Evolutionary conservation across 2,888 invertebrate genomes (phyloP).

Genomic region (Sympetrum striolatum): DNA sequence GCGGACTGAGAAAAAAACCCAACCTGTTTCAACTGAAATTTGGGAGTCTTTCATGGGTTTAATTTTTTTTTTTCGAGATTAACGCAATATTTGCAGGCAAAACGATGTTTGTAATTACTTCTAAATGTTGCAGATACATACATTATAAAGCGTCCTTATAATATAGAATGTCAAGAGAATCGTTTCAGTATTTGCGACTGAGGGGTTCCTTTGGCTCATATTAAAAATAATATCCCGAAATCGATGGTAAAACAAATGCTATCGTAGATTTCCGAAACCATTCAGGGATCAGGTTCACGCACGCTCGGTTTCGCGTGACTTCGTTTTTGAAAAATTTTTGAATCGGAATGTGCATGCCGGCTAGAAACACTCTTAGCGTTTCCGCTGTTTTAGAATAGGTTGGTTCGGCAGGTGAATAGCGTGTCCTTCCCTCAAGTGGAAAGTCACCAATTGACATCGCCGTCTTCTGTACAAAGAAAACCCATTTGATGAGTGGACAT

Average conservation of each 20-base stretch:
- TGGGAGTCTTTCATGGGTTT: too few relatives aligned
- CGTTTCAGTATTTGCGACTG: too few relatives aligned
- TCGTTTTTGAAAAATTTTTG: neutral
- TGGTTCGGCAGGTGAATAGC: neutral
- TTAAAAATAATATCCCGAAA: neutral
- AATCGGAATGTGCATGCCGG: neutral
- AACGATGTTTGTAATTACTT: too few relatives aligned
- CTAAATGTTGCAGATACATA: too few relatives aligned
- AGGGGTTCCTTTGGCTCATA: neutral
- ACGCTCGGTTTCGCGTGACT: neutral
- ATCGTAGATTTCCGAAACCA: neutral
- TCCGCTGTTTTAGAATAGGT: neutral
- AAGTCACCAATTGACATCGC: neutral
- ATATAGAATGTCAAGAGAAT: too few relatives aligned
- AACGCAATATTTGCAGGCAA: too few relatives aligned
- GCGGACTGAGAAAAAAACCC: too few relatives aligned
- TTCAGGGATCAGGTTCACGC: neutral
- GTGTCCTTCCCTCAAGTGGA: neutral
- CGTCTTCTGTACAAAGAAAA: neutral
- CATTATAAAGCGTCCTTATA: too few relatives aligned
- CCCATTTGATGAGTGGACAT: neutral
- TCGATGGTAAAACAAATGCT: neutral
- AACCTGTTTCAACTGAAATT: too few relatives aligned
- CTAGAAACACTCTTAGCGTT: neutral
- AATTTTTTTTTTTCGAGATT: too few relatives aligned